phyloP scores from a whole-genome alignment of 37 sponge, comb jelly and placozoan genomes.

The Halisarca cf. caerulea region DNA sequence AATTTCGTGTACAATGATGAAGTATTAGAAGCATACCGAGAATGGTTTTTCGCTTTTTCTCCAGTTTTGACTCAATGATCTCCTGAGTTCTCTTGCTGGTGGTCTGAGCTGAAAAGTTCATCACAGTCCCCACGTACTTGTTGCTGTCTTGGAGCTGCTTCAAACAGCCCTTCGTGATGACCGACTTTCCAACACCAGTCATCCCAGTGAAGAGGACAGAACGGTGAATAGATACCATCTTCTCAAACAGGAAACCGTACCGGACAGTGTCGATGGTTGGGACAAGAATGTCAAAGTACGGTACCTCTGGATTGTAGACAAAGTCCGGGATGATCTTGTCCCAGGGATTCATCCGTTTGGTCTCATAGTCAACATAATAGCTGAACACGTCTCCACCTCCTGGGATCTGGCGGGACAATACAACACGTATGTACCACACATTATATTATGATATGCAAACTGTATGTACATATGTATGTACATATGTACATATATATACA shows the following conservation, averaged over 20 bases:
- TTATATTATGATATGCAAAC: neutral
- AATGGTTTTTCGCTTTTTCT: slow-evolving; percentile 96
- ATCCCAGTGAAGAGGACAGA: slow-evolving; percentile 96
- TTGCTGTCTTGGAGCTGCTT: slow-evolving; percentile 70
- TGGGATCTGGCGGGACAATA: too few relatives aligned
- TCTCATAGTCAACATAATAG: slow-evolving; percentile 89
- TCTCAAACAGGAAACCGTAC: slow-evolving; percentile 93
- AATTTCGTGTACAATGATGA: too few relatives aligned
- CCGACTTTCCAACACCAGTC: slow-evolving; percentile 99
- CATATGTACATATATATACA: slow-evolving; percentile 6
- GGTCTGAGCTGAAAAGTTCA: slow-evolving; percentile 99
- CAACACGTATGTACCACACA: too few relatives aligned
- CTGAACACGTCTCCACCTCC: slow-evolving; percentile 91
- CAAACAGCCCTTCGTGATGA: slow-evolving; percentile 87
- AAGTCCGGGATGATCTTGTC: slow-evolving; percentile 91
- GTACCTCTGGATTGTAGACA: slow-evolving; percentile 78
- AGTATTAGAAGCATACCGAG: slow-evolving; percentile 65
- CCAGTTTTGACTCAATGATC: slow-evolving; percentile 96
- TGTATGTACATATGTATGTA: neutral
- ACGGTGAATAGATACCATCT: slow-evolving; percentile 69
- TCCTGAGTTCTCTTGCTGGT: slow-evolving; percentile 94
- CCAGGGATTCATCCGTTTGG: slow-evolving; percentile 81
- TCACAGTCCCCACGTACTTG: slow-evolving; percentile 65
- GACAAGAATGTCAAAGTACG: slow-evolving; percentile 95
- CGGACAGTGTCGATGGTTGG: slow-evolving; percentile 96